Evolutionary conservation across 2,888 invertebrate genomes (phyloP), one percentile per base, ranked within the genome.

Genomic region (Rhyacophila evoluta): DNA sequence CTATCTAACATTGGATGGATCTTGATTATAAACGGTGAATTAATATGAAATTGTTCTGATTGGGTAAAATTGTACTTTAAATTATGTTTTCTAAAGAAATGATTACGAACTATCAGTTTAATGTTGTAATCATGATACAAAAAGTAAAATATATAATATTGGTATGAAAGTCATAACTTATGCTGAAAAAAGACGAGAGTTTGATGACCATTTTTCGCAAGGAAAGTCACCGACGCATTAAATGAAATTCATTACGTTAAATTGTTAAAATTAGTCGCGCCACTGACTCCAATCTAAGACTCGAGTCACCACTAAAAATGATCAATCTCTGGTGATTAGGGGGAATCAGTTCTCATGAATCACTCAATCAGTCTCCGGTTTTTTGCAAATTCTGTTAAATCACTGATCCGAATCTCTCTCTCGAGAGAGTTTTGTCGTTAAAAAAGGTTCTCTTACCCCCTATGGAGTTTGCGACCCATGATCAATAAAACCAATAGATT

Each of bases 341-440:
- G 41, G 55, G 55, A 55, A 55, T 55, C 55, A 55, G 55, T 55
- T 55, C 55, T 55, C 55, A 8, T 19, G 55, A 55, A 55, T 55
- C 55, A 55, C 55, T 55, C 55, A 55, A 55, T 55, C 55, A 55
- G 41, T 5, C 41, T 55, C 19, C 41, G 25, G 55, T 55, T 55
- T 41, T 55, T 55, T 55, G 55, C 55, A 55, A 55, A 55, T 55
- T 55, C 55, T 25, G 55, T 55, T 55, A 55, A 55, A 55, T 55
- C 55, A 55, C 55, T 55, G 55, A 55, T 55, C 55, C 55, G 55
- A 55, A 55, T 55, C 55, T 55, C 55, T 55, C 55, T 55, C 2
- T 15, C 19, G 55, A 55, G 19, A 5, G 55, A 55, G 55, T 55
- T 55, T 55, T 55, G 25, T 55, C 55, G 55, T 55, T 55, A 55